Evolutionary conservation across 2,113 vertebrate genomes (phyloP), one percentile per base, ranked within the genome.

Genomic region (Microcebus tavaratra): DNA sequence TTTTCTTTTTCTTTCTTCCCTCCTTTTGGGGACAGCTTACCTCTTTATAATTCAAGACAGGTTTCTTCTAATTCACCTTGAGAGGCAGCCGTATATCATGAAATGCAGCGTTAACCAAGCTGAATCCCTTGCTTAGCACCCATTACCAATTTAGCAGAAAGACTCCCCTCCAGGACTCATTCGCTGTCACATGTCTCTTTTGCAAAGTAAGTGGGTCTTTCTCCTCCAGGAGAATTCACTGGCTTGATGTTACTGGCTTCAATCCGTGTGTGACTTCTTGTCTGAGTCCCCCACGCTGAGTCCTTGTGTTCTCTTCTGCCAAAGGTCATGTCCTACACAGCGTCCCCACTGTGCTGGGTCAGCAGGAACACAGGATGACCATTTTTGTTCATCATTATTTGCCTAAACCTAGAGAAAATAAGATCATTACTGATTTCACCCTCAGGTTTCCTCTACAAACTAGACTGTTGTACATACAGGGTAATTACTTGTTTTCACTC

Each of bases 311-410:
- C 95, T 93, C 70, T 97, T 98, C 97, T 94, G 93, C 96, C 84
- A 39, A 96, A 97, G 98, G 98, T 98, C 98, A 98, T 98, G 98
- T 99, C 67, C 0, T 97, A 99, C 99, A 99, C 96, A 98, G 98
- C 88, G 53, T 97, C 95, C 99, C 99, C 98, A 98, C 99, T 99
- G 99, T 98, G 99, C 95, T 94, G 98, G 99, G 99, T 99, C 99
- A 99, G 92, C 80, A 91, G 93, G 97, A 98, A 93, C 97, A 98
- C 18, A 50, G 96, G 96, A 79, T 96, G 97, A 97, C 79, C 94
- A 86, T 97, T 97, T 98, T 96, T 70, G 39, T 89, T 97, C 95
- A 95, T 93, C 97, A 80, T 97, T 96, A 94, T 91, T 91, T 98
- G 42, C 79, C 96, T 97, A 96, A 96, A 94, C 73, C 42, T 90